A percentile compares a stretch with the other conserved stretches of the same genome.
Conservation (phyloP, 2,113 vertebrate species). For the Spizaetus ornatus region DNA sequence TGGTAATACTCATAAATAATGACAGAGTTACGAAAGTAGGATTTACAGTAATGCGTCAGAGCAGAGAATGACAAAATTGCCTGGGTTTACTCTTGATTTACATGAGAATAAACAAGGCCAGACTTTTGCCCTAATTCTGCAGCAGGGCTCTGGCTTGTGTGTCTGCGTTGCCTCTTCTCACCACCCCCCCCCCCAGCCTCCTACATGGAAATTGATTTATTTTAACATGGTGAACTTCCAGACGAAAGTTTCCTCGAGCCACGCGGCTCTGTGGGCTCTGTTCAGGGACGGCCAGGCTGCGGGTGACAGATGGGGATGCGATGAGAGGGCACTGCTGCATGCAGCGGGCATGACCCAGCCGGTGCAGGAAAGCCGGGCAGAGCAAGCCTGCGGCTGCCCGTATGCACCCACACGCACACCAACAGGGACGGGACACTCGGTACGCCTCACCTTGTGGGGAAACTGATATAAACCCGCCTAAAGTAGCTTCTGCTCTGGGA, state of each 20-base stretch:
- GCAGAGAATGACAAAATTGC: neutral
- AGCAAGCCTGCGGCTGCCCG: neutral
- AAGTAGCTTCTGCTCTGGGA: neutral
- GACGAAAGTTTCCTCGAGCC: neutral
- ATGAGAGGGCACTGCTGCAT: neutral
- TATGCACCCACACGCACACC: fast-evolving
- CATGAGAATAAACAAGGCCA: constrained; percentile 49
- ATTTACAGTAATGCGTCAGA: constrained; percentile 57
- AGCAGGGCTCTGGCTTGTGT: neutral
- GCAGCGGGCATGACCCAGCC: fast-evolving
- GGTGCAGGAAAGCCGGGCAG: neutral
- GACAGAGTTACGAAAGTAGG: constrained; percentile 39
- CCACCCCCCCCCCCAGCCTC: neutral
- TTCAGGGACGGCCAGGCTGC: neutral
- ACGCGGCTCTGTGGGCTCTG: neutral
- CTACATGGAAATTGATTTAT: neutral
- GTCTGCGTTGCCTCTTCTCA: neutral
- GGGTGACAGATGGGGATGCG: neutral
- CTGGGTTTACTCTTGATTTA: constrained; percentile 40
- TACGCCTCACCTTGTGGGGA: neutral
- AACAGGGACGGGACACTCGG: fast-evolving
- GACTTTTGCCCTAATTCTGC: constrained; percentile 29
- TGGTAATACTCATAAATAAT: constrained; percentile 32
- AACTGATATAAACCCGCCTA: neutral
- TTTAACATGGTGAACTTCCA: neutral